Conservation (phyloP, 2,113 vertebrate genomes). For the Cyprinus carpio region DNA sequence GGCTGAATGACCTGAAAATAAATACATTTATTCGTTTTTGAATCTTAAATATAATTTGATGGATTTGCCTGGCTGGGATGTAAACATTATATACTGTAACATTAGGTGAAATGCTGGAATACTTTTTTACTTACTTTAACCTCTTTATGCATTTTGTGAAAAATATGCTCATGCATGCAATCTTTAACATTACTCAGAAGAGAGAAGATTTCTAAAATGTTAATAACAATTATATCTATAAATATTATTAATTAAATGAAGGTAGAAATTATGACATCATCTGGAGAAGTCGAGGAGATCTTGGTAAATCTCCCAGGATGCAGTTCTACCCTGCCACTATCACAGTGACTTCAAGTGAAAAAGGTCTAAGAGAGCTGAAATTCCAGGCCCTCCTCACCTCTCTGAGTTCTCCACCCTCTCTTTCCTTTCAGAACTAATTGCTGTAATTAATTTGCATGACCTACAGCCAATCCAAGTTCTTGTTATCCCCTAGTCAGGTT, state of each 20-base stretch:
- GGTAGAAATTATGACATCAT: neutral
- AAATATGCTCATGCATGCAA: neutral
- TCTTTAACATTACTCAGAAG: neutral
- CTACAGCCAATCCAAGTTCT: slow-evolving; percentile 63
- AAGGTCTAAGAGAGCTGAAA: slow-evolving; percentile 33
- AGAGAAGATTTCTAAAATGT: neutral
- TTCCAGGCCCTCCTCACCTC: slow-evolving; percentile 26
- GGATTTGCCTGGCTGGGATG: neutral
- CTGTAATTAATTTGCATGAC: slow-evolving; percentile 67
- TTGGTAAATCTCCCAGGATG: slow-evolving; percentile 17
- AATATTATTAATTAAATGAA: neutral
- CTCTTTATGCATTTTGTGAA: neutral
- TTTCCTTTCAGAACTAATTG: slow-evolving; percentile 60
- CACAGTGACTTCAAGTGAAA: slow-evolving; percentile 6
- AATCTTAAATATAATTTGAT: neutral
- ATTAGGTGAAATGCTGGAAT: neutral
- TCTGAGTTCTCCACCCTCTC: slow-evolving; percentile 41
- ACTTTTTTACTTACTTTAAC: neutral
- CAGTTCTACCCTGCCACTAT: neutral
- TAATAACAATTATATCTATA: neutral
- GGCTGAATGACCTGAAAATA: slow-evolving; percentile 1
- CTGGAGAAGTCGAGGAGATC: neutral
- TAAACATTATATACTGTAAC: neutral
- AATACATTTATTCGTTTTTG: neutral
- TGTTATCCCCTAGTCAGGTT: slow-evolving; percentile 63